Percentiles rank a stretch among this genome's conserved stretches.
phyloP scores from a whole-genome alignment of 2,888 invertebrate genomes.

The Mythimna albipuncta region DNA sequence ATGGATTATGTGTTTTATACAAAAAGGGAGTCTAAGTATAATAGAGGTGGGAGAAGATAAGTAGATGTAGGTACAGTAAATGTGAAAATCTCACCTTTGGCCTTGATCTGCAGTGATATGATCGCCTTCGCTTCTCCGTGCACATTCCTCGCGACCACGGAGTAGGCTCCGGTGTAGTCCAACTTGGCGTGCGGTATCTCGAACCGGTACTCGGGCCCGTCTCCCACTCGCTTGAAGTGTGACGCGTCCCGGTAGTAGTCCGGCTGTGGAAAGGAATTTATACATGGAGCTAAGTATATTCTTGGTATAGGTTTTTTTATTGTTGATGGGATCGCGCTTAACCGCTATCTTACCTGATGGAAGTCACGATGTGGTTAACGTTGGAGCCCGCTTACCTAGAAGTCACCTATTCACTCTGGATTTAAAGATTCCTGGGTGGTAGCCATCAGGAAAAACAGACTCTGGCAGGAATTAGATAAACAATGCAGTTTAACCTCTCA shows the following conservation, averaged over 20 bases:
- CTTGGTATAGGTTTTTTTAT: no score
- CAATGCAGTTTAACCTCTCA: no score
- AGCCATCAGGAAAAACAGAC: no score
- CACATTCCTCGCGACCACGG: slow-evolving; percentile 95
- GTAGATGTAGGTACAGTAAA: background rate
- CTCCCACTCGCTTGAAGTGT: slow-evolving; percentile 94
- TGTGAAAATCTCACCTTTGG: slow-evolving; percentile 91
- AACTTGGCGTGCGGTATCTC: slow-evolving; percentile 96
- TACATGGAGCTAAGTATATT: background rate
- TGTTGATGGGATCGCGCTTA: no score
- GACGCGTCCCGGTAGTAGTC: slow-evolving; percentile 97
- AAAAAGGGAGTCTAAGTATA: no score
- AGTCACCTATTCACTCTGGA: no score
- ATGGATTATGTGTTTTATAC: background rate
- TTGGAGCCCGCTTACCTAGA: no score
- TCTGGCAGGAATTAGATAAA: no score
- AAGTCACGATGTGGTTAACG: no score
- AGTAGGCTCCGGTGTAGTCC: slow-evolving; percentile 96
- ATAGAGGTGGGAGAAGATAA: background rate
- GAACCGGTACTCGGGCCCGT: slow-evolving; percentile 95
- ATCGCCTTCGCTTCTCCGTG: slow-evolving; percentile 96
- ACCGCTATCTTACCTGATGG: no score
- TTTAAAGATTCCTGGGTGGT: no score
- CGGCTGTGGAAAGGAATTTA: slow-evolving; percentile 89
- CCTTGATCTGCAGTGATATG: slow-evolving; percentile 96